These are phyloP conservation scores for Gopherus flavomarginatus DNA, from an alignment of 2,113 vertebrate species.

Conservation along the genomic window DNA sequence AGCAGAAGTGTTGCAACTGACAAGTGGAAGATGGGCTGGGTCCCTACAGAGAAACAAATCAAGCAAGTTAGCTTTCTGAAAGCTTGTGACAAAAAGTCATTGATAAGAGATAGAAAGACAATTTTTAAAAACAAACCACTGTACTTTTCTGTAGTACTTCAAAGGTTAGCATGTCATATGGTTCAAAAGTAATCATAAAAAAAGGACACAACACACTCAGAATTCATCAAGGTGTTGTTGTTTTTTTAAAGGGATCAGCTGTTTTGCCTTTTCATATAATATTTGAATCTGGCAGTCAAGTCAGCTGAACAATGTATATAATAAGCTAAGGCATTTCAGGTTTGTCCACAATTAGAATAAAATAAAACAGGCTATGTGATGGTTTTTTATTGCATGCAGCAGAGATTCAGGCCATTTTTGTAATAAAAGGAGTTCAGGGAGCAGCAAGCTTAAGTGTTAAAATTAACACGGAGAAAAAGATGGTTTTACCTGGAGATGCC, in stretches of 20 bases:
- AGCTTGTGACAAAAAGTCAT: not conserved
- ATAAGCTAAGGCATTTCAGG: not conserved
- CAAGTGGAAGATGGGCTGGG: not conserved
- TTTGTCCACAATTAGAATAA: not conserved
- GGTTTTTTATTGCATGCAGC: not conserved
- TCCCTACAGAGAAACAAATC: not conserved
- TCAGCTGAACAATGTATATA: not conserved
- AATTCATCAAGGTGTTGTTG: not conserved
- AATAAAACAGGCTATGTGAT: not conserved
- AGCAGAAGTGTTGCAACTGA: not conserved
- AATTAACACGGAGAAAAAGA: not conserved
- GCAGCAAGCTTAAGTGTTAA: not conserved
- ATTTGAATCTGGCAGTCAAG: not conserved
- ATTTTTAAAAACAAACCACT: not conserved
- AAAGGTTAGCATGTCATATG: not conserved
- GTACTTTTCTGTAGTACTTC: not conserved
- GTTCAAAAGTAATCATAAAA: not conserved
- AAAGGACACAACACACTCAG: not conserved
- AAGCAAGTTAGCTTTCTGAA: not conserved
- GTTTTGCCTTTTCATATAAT: not conserved
- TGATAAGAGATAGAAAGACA: not conserved
- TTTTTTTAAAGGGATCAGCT: not conserved
- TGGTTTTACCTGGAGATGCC: constrained; percentile 45
- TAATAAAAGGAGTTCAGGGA: not conserved
- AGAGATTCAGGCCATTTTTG: not conserved